Evolutionary conservation across 2,888 invertebrate species (phyloP), one percentile per base, ranked within the genome.

Genomic region (Chrysodeixis includens): DNA sequence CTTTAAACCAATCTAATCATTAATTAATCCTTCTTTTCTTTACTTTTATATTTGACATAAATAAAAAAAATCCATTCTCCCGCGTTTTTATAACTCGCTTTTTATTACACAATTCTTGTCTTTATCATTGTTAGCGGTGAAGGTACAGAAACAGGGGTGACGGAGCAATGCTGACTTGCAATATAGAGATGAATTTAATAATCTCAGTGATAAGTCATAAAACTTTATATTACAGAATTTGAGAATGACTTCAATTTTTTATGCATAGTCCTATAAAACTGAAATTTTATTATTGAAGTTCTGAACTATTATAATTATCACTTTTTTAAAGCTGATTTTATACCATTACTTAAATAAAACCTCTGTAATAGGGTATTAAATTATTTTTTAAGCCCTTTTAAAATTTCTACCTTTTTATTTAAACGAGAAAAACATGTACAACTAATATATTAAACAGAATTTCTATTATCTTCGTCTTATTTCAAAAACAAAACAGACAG

Each of bases 1-100:
- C 35, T 9, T 12, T 26, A 26, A 26, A 26, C 26, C n/a, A 44
- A 44, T 44, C 9, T 4, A 18, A 18, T 7, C 8, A 85, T 87
- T 86, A 86, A 88, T 86, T 84, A 86, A 81, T 81, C 81, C 79
- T 77, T 78, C 84, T 83, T 84, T 86, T 82, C 83, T 85, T 86
- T 87, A 86, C 84, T 81, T 87, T 87, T 88, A 87, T 82, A n/a
- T 40, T 69, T 74, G 81, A 74, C 81, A 26, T 4, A 26, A 26
- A 26, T 26, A 26, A 26, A 87, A 86, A 87, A 87, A 88, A 86
- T 87, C 79, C 84, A 86, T 86, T 84, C 78, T 82, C 82, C 85
- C 85, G 82, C 60, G 78, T 84, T 85, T 88, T 86, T 84, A 84
- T 86, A 81, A 78, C 79, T 76, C 59, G 76, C 59, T 79, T 81